These are phyloP conservation scores for Yoshiicerus persimilis DNA, from an alignment of 1,140 invertebrate species.

Conservation along the genomic window DNA sequence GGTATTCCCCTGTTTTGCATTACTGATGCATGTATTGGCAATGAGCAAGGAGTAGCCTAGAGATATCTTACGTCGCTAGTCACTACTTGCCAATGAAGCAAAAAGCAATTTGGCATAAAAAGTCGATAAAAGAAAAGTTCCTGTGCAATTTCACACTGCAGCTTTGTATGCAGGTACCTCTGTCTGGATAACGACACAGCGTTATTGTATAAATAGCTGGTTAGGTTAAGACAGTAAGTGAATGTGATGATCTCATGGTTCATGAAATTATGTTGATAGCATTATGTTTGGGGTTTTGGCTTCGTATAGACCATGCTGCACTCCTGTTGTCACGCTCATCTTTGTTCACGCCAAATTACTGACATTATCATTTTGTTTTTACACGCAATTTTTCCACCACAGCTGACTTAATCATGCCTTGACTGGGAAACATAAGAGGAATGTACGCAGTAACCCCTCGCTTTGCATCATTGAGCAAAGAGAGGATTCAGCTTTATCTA, in stretches of 20 bases:
- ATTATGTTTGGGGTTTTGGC: background rate
- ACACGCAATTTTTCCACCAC: background rate
- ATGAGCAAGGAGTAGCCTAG: background rate
- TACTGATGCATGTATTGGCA: background rate
- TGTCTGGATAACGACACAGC: background rate
- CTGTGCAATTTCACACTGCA: background rate
- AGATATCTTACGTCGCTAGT: background rate
- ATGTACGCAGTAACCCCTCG: too few species aligned
- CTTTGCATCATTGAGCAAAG: too few species aligned
- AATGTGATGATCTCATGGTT: background rate
- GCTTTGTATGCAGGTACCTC: background rate
- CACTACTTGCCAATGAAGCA: background rate
- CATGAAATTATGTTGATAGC: background rate
- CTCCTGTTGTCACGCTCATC: background rate
- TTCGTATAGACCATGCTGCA: background rate
- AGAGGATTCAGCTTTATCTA: background rate
- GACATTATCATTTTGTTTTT: background rate
- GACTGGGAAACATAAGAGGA: background rate
- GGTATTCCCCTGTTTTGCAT: background rate
- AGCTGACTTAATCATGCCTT: background rate
- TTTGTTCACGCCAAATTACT: background rate
- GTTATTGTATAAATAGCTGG: background rate
- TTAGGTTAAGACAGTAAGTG: background rate
- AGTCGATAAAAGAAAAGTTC: background rate
- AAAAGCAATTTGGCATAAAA: background rate